Percentiles rank a stretch among this genome's conserved stretches.
Evolutionary conservation across 1,140 invertebrate genomes (phyloP).

Genomic region (Epicauta chinensis): DNA sequence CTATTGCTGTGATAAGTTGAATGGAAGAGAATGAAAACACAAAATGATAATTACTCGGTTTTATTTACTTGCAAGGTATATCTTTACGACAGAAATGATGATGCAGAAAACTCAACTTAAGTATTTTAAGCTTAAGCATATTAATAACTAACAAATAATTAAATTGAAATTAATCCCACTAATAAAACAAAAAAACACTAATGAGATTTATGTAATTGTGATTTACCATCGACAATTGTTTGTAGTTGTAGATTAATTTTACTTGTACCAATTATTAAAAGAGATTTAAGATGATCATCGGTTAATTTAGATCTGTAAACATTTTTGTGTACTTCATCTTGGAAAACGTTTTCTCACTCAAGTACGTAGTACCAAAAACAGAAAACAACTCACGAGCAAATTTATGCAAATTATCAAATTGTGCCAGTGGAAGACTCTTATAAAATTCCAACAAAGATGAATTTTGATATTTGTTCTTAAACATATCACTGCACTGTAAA

Average conservation of each 20-base stretch:
- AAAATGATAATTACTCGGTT: too few relatives aligned
- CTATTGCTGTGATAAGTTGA: too few relatives aligned
- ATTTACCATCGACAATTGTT: conserved; percentile 20
- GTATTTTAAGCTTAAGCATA: too few relatives aligned
- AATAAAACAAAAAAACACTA: neutral
- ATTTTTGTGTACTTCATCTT: conserved; percentile 26
- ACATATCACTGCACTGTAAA: conserved; percentile 26
- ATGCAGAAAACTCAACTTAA: too few relatives aligned
- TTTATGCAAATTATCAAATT: too few relatives aligned
- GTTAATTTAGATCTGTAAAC: conserved; percentile 24
- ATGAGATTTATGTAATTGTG: neutral
- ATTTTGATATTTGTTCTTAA: conserved; percentile 22
- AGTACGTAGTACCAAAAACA: conserved; percentile 22
- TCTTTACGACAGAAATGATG: too few relatives aligned
- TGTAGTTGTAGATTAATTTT: conserved; percentile 1
- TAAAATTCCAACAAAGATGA: conserved; percentile 21
- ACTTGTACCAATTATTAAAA: conserved; percentile 19
- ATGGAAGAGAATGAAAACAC: too few relatives aligned
- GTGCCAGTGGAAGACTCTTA: conserved; percentile 19
- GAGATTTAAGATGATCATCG: conserved; percentile 13
- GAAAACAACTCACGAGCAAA: too few relatives aligned
- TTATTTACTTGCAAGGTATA: too few relatives aligned
- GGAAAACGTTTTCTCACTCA: conserved; percentile 20
- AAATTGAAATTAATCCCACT: too few relatives aligned
- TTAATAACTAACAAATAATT: too few relatives aligned